Evolutionary conservation across 2,888 invertebrate genomes (phyloP).

Genomic region (Tipula vernalis): DNA sequence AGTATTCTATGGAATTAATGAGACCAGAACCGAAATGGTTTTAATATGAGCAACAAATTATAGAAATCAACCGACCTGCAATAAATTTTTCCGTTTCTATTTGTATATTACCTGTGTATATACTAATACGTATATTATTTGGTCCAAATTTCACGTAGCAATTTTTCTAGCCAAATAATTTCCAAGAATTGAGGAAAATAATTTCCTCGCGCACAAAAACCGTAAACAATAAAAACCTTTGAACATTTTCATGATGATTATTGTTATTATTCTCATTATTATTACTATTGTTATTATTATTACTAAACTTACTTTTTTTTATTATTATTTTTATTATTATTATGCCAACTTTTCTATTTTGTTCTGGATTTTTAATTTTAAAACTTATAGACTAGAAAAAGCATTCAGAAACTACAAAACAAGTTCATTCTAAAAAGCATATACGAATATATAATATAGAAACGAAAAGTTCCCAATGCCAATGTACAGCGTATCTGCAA

Average conservation of each 20-base stretch:
- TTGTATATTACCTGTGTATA: neutral
- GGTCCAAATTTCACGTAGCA: neutral
- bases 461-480: neutral
- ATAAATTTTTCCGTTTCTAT: neutral
- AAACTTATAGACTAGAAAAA: neutral
- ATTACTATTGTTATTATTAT: neutral
- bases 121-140: neutral
- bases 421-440: neutral
- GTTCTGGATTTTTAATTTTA: neutral
- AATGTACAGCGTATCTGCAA: neutral
- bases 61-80: neutral
- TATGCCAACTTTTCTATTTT: neutral
- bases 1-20: no score
- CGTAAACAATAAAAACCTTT: neutral
- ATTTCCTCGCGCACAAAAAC: neutral
- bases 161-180: neutral
- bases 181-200: neutral
- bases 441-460: neutral
- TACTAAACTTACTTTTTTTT: neutral
- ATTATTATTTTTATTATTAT: neutral
- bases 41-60: no score
- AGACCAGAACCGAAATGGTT: no score
- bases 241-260: neutral
- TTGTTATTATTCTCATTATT: neutral
- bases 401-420: neutral